A percentile compares a stretch with the other conserved stretches of the same genome.
Conservation (phyloP, 2,797 vertebrate species). For the Threskiornis aethiopicus region DNA sequence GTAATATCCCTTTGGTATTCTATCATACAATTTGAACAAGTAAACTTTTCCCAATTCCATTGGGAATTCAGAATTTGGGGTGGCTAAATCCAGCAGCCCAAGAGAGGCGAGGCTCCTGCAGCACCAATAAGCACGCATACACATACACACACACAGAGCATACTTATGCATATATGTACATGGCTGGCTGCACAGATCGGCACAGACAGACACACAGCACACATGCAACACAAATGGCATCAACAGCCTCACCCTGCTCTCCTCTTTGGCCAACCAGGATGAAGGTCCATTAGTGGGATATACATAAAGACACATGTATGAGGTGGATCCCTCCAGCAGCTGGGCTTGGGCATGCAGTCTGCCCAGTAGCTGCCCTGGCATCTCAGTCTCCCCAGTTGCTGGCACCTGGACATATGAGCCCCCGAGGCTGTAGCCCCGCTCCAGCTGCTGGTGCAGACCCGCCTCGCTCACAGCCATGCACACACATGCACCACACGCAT, state of each 20-base stretch:
- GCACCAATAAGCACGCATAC: accelerated
- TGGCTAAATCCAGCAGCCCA: background rate
- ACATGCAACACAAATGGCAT: background rate
- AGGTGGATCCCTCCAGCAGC: background rate
- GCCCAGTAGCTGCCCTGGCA: background rate
- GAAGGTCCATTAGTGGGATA: background rate
- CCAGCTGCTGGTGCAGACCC: background rate
- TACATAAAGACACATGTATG: background rate
- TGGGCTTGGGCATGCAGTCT: background rate
- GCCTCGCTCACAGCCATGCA: background rate
- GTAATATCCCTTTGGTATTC: background rate
- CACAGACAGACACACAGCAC: background rate
- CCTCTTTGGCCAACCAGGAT: background rate
- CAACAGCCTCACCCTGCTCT: background rate
- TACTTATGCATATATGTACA: background rate
- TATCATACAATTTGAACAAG: background rate
- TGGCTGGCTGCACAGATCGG: background rate
- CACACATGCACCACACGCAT: background rate
- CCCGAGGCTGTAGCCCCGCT: background rate
- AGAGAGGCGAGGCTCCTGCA: background rate
- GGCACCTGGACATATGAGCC: too few relatives aligned
- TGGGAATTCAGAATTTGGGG: background rate
- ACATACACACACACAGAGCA: accelerated
- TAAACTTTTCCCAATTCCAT: background rate
- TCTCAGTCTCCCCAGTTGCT: background rate